Evolutionary conservation across 1,140 invertebrate species (phyloP), one percentile per base, ranked within the genome.

Genomic region (Bactericera cockerelli): DNA sequence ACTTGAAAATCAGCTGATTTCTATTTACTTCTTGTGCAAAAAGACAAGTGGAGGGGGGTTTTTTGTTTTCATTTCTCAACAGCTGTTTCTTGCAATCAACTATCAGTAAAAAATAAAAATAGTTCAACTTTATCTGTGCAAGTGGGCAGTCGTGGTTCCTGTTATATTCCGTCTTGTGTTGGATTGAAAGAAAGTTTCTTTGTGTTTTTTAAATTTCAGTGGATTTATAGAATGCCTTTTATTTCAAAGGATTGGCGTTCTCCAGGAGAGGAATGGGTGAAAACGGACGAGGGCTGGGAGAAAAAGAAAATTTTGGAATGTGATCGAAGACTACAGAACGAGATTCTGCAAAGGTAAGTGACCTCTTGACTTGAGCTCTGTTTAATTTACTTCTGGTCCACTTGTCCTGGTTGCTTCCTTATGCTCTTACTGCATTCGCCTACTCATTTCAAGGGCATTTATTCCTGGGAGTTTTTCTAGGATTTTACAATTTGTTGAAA

Each of bases 211-310:
- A 31, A 6, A 6, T 49, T 49, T 49, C 19, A 49, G 3, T 49
- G n/a, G n/a, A 49, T 49, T 19, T 2, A 14, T 56, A 63, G 58
- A 63, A 98, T 98, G 94, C 93, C 94, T 65, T 98, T 97, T 76
- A 88, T 88, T 73, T 90, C 87, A 26, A 89, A 89, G 75, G 87
- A 90, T 75, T 91, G 87, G 87, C 78, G 93, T 68, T 95, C 92
- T 59, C 92, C 93, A 38, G 95, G 95, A 31, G 94, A 98, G 72
- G 87, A 89, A 68, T 98, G 95, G 95, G 91, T 98, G 16, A 94
- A 95, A 77, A 97, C 93, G 28, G 83, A 89, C 64, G 89, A 93
- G 72, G 92, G 93, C 59, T 96, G 92, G 92, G 91, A 95, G 72
- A 87, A 89, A 73, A 87, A 89, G 71, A 96, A 96, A 77, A 87